Evolutionary conservation across 1,140 invertebrate genomes (phyloP).

Genomic region (Periplaneta americana): DNA sequence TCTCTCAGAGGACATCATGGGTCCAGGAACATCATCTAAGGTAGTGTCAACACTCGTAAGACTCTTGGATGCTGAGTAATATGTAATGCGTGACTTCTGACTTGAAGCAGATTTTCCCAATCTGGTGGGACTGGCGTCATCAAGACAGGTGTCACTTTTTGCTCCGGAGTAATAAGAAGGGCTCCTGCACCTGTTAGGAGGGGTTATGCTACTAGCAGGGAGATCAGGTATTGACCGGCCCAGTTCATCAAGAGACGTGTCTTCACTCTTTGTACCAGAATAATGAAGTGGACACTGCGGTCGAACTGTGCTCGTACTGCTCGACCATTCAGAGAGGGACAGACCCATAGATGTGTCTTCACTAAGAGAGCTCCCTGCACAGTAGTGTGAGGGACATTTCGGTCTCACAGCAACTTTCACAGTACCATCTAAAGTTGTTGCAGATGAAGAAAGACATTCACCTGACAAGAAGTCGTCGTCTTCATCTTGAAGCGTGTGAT

Average conservation of each 20-base stretch:
- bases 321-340: conserved; percentile 13
- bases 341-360: conserved; percentile 18
- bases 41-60: conserved; percentile 8
- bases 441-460: conserved; percentile 10
- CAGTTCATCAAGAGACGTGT: conserved; percentile 61
- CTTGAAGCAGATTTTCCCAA: background rate
- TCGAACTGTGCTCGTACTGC: conserved; percentile 8
- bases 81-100: background rate
- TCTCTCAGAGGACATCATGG: conserved; percentile 11
- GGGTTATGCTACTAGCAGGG: background rate
- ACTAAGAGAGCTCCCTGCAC: conserved; percentile 15
- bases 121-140: conserved; percentile 8
- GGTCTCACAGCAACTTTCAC: conserved; percentile 66
- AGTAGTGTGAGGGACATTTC: conserved; percentile 5
- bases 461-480: conserved; percentile 1
- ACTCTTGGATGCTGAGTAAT: conserved; percentile 8
- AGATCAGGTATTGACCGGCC: conserved; percentile 2
- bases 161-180: conserved; percentile 39
- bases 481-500: conserved; percentile 46
- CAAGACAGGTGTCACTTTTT: conserved; percentile 46
- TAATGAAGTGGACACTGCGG: conserved; percentile 7
- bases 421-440: conserved; percentile 62
- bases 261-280: conserved; percentile 41
- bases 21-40: conserved; percentile 2
- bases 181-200: background rate